Evolutionary conservation across 2,113 vertebrate species (phyloP).

Genomic region (Synchiropus splendidus): DNA sequence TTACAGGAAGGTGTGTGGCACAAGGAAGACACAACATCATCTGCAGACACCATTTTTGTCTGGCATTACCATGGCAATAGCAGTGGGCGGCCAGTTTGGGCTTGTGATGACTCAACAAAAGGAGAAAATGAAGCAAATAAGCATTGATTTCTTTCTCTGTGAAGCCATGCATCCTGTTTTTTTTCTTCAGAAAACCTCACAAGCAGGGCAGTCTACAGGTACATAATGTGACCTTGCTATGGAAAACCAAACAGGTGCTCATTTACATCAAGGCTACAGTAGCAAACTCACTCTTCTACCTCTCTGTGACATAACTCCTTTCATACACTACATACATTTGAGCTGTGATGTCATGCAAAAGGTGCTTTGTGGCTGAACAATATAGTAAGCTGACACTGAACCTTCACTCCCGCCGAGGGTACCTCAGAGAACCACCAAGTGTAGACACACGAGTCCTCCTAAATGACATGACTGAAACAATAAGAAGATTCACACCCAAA

Average conservation of each 20-base stretch:
- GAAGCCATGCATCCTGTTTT: too few species aligned
- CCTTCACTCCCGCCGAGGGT: conserved; percentile 9
- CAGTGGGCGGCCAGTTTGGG: conserved; percentile 6
- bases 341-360: conserved; percentile 1
- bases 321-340: neutral
- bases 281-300: neutral
- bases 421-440: conserved; percentile 6
- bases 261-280: conserved; percentile 13
- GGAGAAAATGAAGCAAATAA: neutral
- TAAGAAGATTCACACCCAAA: too few species aligned
- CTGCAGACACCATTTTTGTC: conserved; percentile 3
- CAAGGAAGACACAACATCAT: neutral
- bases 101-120: conserved; percentile 7
- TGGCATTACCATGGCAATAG: conserved; percentile 13
- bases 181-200: neutral
- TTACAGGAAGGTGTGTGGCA: too few species aligned
- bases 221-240: conserved; percentile 9
- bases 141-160: too few species aligned
- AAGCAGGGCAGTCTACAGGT: too few species aligned
- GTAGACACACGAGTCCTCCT: neutral
- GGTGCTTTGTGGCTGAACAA: conserved; percentile 18
- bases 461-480: neutral
- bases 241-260: conserved; percentile 12
- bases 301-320: neutral
- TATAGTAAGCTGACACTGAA: conserved; percentile 23